These are phyloP conservation scores for Diglossa cyanea DNA, from an alignment of 2,797 vertebrate species.

Conservation along the genomic window DNA sequence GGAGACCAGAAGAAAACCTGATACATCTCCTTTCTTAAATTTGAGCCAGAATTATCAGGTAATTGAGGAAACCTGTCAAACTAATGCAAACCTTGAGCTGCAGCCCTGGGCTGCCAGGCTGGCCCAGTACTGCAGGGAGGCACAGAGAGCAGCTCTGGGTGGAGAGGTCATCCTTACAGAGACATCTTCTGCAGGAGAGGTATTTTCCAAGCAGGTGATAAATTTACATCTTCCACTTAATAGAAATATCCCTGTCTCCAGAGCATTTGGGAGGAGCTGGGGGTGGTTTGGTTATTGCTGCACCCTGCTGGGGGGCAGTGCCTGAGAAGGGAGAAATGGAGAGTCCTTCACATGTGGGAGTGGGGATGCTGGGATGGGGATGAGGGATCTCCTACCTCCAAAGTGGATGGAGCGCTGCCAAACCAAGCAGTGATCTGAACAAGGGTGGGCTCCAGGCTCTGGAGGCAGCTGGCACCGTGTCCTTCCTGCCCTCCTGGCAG, in stretches of 20 bases:
- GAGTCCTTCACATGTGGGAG: accelerated
- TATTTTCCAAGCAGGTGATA: background rate
- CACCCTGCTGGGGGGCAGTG: background rate
- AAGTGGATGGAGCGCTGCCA: background rate
- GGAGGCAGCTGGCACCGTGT: background rate
- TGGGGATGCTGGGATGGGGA: background rate
- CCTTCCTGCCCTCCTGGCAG: background rate
- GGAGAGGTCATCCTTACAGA: background rate
- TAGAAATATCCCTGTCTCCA: background rate
- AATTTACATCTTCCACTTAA: background rate
- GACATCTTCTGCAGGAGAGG: background rate
- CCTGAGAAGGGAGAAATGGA: background rate
- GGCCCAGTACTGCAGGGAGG: background rate
- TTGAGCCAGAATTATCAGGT: background rate
- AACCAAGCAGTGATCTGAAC: accelerated
- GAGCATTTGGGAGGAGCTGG: background rate
- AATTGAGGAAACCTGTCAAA: background rate
- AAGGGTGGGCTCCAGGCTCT: background rate
- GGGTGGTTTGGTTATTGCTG: background rate
- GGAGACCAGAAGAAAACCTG: background rate
- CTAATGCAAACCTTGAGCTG: background rate
- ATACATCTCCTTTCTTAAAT: background rate
- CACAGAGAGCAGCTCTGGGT: background rate
- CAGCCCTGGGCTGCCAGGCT: background rate
- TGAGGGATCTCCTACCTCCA: background rate